phyloP scores from a whole-genome alignment of 2,113 vertebrate species.

The Mohoua ochrocephala region DNA sequence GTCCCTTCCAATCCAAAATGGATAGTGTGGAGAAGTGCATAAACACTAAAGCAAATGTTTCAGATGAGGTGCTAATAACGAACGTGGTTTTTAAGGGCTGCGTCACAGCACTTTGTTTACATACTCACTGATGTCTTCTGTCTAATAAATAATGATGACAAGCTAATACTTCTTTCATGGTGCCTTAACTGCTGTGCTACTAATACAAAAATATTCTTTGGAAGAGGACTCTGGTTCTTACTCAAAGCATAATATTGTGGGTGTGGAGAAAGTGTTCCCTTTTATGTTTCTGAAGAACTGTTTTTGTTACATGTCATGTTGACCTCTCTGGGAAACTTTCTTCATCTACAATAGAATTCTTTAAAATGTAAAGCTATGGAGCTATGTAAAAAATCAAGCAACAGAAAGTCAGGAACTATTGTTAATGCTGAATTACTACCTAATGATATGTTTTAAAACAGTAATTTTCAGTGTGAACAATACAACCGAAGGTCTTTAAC shows the following conservation, averaged over 20 bases:
- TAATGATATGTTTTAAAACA: background rate
- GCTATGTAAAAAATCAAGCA: background rate
- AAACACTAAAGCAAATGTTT: background rate
- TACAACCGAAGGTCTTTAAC: background rate
- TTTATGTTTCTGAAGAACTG: background rate
- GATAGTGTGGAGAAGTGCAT: background rate
- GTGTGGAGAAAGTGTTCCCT: background rate
- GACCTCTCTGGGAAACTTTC: background rate
- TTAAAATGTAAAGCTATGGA: background rate
- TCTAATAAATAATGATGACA: background rate
- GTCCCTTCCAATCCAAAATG: background rate
- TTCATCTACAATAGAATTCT: background rate
- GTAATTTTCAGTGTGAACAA: background rate
- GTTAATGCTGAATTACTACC: background rate
- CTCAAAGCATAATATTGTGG: background rate
- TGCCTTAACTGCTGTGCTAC: background rate
- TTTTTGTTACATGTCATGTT: background rate
- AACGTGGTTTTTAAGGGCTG: accelerated
- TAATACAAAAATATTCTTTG: background rate
- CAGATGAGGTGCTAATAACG: background rate
- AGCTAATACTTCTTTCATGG: background rate
- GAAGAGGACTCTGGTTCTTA: background rate
- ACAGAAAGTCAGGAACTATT: background rate
- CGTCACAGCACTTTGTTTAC: background rate
- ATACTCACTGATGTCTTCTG: background rate